Conservation (phyloP, 1,140 invertebrate genomes). For the Tyrophagus putrescentiae region DNA sequence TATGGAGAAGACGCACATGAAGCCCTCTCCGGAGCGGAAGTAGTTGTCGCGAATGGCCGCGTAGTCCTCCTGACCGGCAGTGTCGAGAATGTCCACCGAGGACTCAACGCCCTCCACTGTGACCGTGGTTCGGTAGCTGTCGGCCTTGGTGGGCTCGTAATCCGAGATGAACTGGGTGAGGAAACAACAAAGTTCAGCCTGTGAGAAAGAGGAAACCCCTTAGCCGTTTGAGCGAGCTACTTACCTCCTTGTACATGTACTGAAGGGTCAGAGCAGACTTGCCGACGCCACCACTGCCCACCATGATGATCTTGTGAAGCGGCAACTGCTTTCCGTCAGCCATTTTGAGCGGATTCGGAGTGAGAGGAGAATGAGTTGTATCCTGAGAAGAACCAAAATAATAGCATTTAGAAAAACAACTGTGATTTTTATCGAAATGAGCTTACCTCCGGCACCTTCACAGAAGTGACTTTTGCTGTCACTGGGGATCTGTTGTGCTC, state of each 20-base stretch:
- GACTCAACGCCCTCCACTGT: slow-evolving; percentile 39
- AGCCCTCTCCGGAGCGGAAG: slow-evolving; percentile 33
- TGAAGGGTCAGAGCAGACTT: slow-evolving; percentile 45
- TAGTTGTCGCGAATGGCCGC: slow-evolving; percentile 34
- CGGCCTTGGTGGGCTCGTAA: slow-evolving; percentile 46
- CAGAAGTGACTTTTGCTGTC: too few species aligned
- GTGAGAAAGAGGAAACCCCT: neutral
- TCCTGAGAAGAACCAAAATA: too few species aligned
- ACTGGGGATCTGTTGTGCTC: too few species aligned
- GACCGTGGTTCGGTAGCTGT: slow-evolving; percentile 43
- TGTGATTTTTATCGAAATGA: too few species aligned
- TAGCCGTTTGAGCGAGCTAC: neutral
- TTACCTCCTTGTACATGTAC: slow-evolving; percentile 46
- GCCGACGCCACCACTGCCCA: slow-evolving; percentile 44
- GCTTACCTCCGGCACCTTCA: too few species aligned
- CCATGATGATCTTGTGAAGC: slow-evolving; percentile 42
- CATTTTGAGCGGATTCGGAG: too few species aligned
- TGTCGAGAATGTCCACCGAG: slow-evolving; percentile 36
- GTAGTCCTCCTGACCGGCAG: slow-evolving; percentile 39
- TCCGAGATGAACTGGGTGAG: slow-evolving; percentile 42
- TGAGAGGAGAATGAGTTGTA: too few species aligned
- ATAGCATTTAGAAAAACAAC: too few species aligned
- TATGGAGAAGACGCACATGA: slow-evolving; percentile 37
- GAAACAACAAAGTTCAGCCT: slow-evolving; percentile 6
- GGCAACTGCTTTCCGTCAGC: slow-evolving; percentile 1